Conservation (phyloP, 1,140 invertebrate species). For the Drosophila santomea region DNA sequence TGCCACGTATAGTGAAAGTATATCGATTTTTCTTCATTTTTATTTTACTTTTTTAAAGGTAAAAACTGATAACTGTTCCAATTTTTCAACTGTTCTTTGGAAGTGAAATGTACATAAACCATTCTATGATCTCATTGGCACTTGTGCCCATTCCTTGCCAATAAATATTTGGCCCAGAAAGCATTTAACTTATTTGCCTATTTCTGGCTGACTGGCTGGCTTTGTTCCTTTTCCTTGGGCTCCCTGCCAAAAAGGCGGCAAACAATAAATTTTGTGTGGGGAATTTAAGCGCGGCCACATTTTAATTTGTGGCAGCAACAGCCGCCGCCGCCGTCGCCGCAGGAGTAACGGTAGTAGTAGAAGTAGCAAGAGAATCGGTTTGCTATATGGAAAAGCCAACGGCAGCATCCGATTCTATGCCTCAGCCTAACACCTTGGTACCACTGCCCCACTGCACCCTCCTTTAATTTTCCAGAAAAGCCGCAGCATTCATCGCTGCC, state of each 20-base stretch:
- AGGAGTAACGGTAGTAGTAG: slow-evolving; percentile 6
- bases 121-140: slow-evolving; percentile 27
- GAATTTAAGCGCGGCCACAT: slow-evolving; percentile 73
- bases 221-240: slow-evolving; percentile 43
- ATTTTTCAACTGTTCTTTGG: not conserved
- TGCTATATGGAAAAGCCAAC: slow-evolving; percentile 9
- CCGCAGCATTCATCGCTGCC: slow-evolving; percentile 75
- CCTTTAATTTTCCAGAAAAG: slow-evolving; percentile 23
- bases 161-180: slow-evolving; percentile 67
- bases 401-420: slow-evolving; percentile 24
- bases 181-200: slow-evolving; percentile 77
- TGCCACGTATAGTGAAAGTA: not conserved
- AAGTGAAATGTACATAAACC: slow-evolving; percentile 12
- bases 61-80: not conserved
- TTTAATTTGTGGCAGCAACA: slow-evolving; percentile 75
- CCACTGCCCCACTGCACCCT: slow-evolving; percentile 2
- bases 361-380: not conserved
- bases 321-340: not conserved
- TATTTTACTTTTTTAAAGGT: too few relatives aligned
- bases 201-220: slow-evolving; percentile 48
- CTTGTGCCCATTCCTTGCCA: slow-evolving; percentile 18
- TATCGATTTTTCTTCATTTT: too few relatives aligned
- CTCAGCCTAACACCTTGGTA: slow-evolving; percentile 56
- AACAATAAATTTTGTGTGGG: slow-evolving; percentile 72
- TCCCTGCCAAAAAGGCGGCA: slow-evolving; percentile 51